A percentile compares a stretch with the other conserved stretches of the same genome.
phyloP scores from a whole-genome alignment of 2,797 vertebrate species.

The Catostomus latipinnis region DNA sequence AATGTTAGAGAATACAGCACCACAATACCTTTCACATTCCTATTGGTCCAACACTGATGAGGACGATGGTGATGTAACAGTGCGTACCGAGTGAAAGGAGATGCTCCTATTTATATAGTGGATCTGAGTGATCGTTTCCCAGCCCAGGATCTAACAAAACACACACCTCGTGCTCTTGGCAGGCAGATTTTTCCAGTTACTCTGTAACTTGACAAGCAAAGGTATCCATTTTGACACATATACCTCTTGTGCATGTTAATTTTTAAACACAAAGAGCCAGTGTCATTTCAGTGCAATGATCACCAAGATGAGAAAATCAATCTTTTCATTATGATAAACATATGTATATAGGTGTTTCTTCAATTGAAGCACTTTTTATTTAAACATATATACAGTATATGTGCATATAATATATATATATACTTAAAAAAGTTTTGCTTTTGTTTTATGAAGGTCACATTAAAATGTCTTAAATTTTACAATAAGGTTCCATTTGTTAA shows the following conservation, averaged over 20 bases:
- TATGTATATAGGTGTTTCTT: too few species aligned
- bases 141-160: slow-evolving; percentile 28
- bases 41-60: slow-evolving; percentile 35
- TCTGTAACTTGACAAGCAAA: slow-evolving; percentile 55
- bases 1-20: slow-evolving; percentile 45
- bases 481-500: too few species aligned
- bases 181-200: slow-evolving; percentile 61
- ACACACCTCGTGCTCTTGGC: slow-evolving; percentile 48
- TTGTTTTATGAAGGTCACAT: too few species aligned
- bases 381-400: too few species aligned
- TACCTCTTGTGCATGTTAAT: slow-evolving; percentile 60
- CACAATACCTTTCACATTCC: slow-evolving; percentile 21
- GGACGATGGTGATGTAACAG: slow-evolving; percentile 43
- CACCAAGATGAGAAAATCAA: slow-evolving; percentile 14
- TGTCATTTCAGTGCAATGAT: slow-evolving; percentile 41
- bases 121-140: slow-evolving; percentile 49
- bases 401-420: too few species aligned
- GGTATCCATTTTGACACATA: slow-evolving; percentile 60
- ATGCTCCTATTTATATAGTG: slow-evolving; percentile 44
- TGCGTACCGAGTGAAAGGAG: slow-evolving; percentile 54
- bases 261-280: slow-evolving; percentile 61
- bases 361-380: too few species aligned
- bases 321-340: background rate
- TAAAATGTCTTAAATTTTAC: too few species aligned
- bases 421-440: too few species aligned